Percentiles rank a stretch among this genome's conserved stretches.
These are phyloP conservation scores for Sebastes fasciatus DNA, from an alignment of 2,113 vertebrate genomes.

Conservation along the genomic window DNA sequence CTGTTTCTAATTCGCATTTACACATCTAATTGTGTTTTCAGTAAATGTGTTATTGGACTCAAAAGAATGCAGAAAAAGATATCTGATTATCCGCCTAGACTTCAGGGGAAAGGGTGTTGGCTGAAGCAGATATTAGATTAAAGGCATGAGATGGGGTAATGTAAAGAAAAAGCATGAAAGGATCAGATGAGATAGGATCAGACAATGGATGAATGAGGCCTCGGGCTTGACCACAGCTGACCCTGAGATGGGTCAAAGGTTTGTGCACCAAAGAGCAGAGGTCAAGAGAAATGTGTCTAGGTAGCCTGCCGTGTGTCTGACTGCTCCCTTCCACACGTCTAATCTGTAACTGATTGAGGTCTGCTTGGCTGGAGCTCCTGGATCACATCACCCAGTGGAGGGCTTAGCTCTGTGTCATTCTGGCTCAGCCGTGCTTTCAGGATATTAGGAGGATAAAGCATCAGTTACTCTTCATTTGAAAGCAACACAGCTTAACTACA, in stretches of 20 bases:
- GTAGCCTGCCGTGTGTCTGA: slow-evolving; percentile 44
- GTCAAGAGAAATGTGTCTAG: slow-evolving; percentile 48
- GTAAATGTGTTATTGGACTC: background rate
- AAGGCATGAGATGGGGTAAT: background rate
- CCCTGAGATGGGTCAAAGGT: slow-evolving; percentile 51
- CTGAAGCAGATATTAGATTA: background rate
- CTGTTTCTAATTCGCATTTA: background rate
- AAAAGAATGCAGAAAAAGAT: background rate
- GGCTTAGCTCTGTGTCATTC: slow-evolving; percentile 42
- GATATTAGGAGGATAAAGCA: slow-evolving; percentile 13
- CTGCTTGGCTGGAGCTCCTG: slow-evolving; percentile 53
- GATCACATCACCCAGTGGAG: slow-evolving; percentile 50
- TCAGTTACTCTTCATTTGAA: slow-evolving; percentile 7
- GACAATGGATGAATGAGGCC: slow-evolving; percentile 42
- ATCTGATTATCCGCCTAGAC: slow-evolving; percentile 1
- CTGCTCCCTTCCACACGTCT: slow-evolving; percentile 51
- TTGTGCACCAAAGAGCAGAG: slow-evolving; percentile 29
- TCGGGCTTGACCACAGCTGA: slow-evolving; percentile 41
- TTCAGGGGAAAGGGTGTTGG: background rate
- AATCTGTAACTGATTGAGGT: slow-evolving; percentile 59
- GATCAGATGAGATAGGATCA: slow-evolving; percentile 60
- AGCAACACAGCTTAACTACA: background rate
- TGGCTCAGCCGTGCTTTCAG: background rate
- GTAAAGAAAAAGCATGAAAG: slow-evolving; percentile 35
- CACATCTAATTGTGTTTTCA: background rate